phyloP scores from a whole-genome alignment of 2,797 vertebrate species.

The Parotocinclus haroldoi region DNA sequence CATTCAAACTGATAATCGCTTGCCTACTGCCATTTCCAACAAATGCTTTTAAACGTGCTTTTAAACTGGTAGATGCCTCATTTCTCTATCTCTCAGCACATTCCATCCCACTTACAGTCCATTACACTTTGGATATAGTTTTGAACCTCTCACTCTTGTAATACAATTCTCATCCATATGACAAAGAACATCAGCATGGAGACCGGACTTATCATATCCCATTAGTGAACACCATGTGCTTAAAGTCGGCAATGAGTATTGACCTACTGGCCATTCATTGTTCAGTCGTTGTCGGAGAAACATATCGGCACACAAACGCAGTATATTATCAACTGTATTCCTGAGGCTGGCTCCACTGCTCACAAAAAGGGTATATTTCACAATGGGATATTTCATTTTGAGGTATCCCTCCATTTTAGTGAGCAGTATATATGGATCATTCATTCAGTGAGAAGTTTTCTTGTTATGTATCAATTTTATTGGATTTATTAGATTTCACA shows the following conservation, averaged over 20 bases:
- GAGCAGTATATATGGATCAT: no score
- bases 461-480: no score
- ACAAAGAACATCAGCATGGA: background rate
- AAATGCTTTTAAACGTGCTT: slow-evolving; percentile 38
- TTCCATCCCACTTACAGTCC: slow-evolving; percentile 9
- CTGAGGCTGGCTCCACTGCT: no score
- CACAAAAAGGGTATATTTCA: no score
- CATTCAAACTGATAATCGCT: slow-evolving; percentile 19
- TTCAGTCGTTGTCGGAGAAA: background rate
- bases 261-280: background rate
- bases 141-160: slow-evolving; percentile 5
- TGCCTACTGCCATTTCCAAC: slow-evolving; percentile 18
- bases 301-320: slow-evolving; percentile 11
- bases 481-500: no score
- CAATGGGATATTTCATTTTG: no score
- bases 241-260: background rate
- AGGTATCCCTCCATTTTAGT: no score
- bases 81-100: background rate
- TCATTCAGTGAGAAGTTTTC: no score
- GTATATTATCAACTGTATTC: no score
- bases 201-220: background rate
- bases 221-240: slow-evolving; percentile 1
- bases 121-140: slow-evolving; percentile 6
- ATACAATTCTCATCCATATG: slow-evolving; percentile 7
- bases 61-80: background rate